Evolutionary conservation across 1,140 invertebrate genomes (phyloP), one percentile per base, ranked within the genome.

Genomic region (Drosophila bipectinata): DNA sequence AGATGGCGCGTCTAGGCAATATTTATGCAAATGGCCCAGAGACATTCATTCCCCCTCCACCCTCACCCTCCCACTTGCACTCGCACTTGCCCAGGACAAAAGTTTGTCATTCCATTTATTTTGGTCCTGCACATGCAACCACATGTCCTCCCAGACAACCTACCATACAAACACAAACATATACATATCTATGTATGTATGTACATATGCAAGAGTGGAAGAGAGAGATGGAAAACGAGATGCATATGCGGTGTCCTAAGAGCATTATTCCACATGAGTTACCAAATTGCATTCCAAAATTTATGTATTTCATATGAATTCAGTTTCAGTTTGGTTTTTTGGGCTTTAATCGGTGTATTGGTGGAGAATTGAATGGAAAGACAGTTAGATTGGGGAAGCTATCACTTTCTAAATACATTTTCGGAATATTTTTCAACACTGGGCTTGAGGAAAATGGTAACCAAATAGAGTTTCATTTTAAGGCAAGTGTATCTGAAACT

Each of bases 1-100:
- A 41, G 53, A 47, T 1, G 21, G 30, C 21, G 32, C 14, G 18
- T 15, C 39, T 32, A 61, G 69, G 79, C 71, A 79, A 84, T 84
- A 83, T 79, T 83, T 84, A 83, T 83, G 80, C 76, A 83, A 84
- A 83, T 83, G 80, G 64, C 58, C 61, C 80, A 79, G 56, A 63
- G 77, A 61, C 72, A 55, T 56, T 47, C 59, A 30, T 24, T 60
- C 68, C 39, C 45, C 51, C 62, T 68, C 18, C 34, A 1, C 51
- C n/a, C 14, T 26, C 24, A 37, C 45, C 51, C 62, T 68, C 24
- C 24, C 34, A 8, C 15, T 39, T 2, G 1, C 62, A 44, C 56
- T 44, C 52, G 32, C 72, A 56, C 41, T 45, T 15, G 41, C 41
- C 18, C 44, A 47, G 41, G 41, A 37, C 54, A 58, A 72, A 82